Base-by-base conservation (phyloP, 2,797 vertebrate species). In the Philypnodon macrostomus region DNA sequence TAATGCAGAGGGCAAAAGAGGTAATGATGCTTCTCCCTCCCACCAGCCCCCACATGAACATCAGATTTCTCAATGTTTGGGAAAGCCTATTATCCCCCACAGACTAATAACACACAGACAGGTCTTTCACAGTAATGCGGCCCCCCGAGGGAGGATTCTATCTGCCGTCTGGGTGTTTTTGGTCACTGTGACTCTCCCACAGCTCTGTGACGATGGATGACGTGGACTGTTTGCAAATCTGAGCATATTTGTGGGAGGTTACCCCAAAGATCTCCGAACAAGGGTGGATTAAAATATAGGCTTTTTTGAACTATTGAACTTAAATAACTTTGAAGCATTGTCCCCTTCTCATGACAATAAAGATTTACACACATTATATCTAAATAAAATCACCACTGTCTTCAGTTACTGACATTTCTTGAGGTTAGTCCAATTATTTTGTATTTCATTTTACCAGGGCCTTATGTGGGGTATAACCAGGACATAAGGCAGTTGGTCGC, bases 141-240 rank as follows among this genome's bases (percentile, higher is more conserved):
- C 53, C 62, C 64, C 66, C 50, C 23, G 34, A 26, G 53, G 46
- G 35, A 52, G 31, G 52, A 52, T 40, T 34, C 24, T 66, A 64
- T 81, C 52, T 62, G 56, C 50, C n/a, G 23, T 66, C 54, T 80
- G 75, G 63, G 77, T 81, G 67, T 74, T 82, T 72, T 38, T 14
- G 29, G 53, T 77, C 67, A 46, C 37, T 27, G 31, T 81, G 79
- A 84, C 59, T 73, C 67, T 70, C 54, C 56, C 32, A 27, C 26
- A 53, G 11, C 46, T 27, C 63, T 56, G 46, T 73, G 81, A 81
- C 19, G 37, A 58, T 31, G 7, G 29, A 54, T 80, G 69, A 80
- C 34, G 50, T 55, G 34, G 21, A 39, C 27, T 6, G 5, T n/a
- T n/a, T n/a, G n/a, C n/a, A n/a, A n/a, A 23, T 34, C 30, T 70